phyloP scores from a whole-genome alignment of 2,797 vertebrate species.

The Anolis apletophallus region DNA sequence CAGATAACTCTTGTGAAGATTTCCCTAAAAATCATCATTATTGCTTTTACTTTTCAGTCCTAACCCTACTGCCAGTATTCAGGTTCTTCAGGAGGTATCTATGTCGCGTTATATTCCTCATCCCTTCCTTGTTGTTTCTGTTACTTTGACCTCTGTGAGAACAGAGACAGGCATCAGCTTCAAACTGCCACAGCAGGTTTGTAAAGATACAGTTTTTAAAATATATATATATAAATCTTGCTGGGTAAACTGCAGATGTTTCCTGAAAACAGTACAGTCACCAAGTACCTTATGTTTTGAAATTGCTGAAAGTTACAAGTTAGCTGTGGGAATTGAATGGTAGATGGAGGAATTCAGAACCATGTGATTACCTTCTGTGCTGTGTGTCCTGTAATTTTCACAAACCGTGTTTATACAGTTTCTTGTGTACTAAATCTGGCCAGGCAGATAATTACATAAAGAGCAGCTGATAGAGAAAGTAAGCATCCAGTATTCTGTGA shows the following conservation, averaged over 20 bases:
- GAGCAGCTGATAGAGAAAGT: too few species aligned
- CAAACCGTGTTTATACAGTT: not conserved
- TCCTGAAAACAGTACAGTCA: not conserved
- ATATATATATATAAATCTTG: not conserved
- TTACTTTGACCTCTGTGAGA: slow-evolving; percentile 96
- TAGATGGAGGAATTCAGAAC: not conserved
- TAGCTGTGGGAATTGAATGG: not conserved
- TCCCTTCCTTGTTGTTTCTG: slow-evolving; percentile 94
- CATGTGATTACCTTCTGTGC: not conserved
- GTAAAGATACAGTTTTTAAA: not conserved
- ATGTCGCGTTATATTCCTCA: slow-evolving; percentile 99
- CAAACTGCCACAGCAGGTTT: slow-evolving; percentile 98
- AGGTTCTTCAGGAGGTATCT: slow-evolving; percentile 95
- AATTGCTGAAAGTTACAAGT: not conserved
- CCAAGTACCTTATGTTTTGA: too few species aligned
- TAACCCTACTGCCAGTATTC: slow-evolving; percentile 87
- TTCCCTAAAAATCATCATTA: not conserved
- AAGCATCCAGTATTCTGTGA: too few species aligned
- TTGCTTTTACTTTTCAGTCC: slow-evolving; percentile 78
- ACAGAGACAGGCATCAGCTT: slow-evolving; percentile 96
- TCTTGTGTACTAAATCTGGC: not conserved
- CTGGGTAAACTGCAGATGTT: not conserved
- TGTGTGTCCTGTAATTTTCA: not conserved
- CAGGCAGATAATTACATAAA: not conserved
- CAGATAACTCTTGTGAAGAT: not conserved